A percentile compares a stretch with the other conserved stretches of the same genome.
Evolutionary conservation across 2,888 invertebrate genomes (phyloP).

Genomic region (Dione vanillae): DNA sequence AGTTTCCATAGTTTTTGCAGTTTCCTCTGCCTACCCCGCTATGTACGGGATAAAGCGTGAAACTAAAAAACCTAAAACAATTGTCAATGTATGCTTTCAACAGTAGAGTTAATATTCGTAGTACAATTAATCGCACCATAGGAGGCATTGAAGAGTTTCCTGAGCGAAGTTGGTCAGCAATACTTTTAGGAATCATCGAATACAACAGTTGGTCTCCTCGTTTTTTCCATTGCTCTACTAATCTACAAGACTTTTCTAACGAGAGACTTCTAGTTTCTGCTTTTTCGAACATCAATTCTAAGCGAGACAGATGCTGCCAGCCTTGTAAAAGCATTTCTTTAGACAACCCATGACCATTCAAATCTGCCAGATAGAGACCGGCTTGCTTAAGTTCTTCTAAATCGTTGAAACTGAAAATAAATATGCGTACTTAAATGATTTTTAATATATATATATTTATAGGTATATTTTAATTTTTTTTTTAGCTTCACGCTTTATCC

Average conservation of each 20-base stretch:
- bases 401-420: slow-evolving; percentile 88
- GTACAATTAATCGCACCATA: slow-evolving; percentile 57
- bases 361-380: slow-evolving; percentile 91
- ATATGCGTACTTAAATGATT: neutral
- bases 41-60: too few relatives aligned
- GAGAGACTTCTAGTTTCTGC: slow-evolving; percentile 92
- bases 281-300: slow-evolving; percentile 92
- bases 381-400: slow-evolving; percentile 92
- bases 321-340: slow-evolving; percentile 92
- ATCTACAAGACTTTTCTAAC: slow-evolving; percentile 89
- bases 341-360: slow-evolving; percentile 93
- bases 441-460: too few relatives aligned
- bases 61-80: too few relatives aligned
- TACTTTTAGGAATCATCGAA: slow-evolving; percentile 95
- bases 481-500: too few relatives aligned
- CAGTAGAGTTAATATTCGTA: too few relatives aligned
- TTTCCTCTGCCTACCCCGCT: too few relatives aligned
- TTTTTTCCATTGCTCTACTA: slow-evolving; percentile 93
- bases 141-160: slow-evolving; percentile 91
- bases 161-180: slow-evolving; percentile 91
- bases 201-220: slow-evolving; percentile 94
- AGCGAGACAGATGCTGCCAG: slow-evolving; percentile 92
- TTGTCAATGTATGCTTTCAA: too few relatives aligned
- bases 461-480: too few relatives aligned
- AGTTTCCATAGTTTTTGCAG: too few relatives aligned